Percentiles rank a stretch among this genome's conserved stretches.
These are phyloP conservation scores for Clarias pachynema DNA, from an alignment of 2,797 vertebrate species.

Conservation along the genomic window DNA sequence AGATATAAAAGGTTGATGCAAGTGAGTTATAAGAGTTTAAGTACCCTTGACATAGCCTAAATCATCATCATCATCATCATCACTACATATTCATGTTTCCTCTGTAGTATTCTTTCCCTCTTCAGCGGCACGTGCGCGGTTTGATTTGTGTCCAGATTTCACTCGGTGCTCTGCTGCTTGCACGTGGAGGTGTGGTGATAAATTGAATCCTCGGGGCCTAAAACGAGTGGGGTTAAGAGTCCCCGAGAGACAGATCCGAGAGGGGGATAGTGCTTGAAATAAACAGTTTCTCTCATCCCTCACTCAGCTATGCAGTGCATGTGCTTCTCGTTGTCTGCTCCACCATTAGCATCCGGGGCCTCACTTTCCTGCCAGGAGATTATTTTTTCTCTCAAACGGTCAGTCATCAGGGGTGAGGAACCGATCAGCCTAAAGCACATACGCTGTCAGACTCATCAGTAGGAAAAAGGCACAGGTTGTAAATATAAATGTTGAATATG, in stretches of 20 bases:
- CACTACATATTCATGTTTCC: background rate
- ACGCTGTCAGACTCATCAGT: background rate
- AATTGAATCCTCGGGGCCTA: constrained; percentile 26
- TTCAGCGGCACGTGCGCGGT: background rate
- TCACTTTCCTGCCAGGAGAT: constrained; percentile 28
- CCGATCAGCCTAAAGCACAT: background rate
- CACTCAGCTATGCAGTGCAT: constrained; percentile 27
- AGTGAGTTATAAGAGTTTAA: background rate
- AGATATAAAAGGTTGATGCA: background rate
- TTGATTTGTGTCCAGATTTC: constrained; percentile 2
- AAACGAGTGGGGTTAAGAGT: constrained; percentile 44
- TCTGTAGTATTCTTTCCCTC: background rate
- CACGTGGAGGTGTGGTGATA: constrained; percentile 46
- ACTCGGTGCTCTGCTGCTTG: background rate
- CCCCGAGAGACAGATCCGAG: constrained; percentile 43
- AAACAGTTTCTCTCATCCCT: constrained; percentile 54
- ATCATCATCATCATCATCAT: background rate
- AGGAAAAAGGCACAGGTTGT: background rate
- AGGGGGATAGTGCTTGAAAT: constrained; percentile 53
- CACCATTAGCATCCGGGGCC: constrained; percentile 4
- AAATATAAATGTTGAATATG: too few relatives aligned
- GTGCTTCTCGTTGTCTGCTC: constrained; percentile 23
- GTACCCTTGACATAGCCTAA: background rate
- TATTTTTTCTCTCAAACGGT: constrained; percentile 12
- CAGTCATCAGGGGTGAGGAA: background rate